phyloP scores from a whole-genome alignment of 2,797 vertebrate species.

The Limnodromus scolopaceus region DNA sequence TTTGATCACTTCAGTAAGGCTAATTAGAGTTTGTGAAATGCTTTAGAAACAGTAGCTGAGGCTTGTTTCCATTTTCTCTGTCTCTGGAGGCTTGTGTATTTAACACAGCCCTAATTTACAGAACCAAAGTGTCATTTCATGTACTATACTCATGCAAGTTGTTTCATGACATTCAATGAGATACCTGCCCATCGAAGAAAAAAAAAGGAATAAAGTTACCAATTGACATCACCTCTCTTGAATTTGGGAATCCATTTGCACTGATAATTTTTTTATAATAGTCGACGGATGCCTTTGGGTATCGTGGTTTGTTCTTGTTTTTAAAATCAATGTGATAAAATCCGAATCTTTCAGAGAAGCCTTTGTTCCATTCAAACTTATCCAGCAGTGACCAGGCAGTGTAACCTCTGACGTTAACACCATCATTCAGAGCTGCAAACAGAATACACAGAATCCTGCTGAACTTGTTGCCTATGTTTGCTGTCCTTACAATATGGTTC shows the following conservation, averaged over 20 bases:
- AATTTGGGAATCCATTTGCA: constrained; percentile 91
- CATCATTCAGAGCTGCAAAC: constrained; percentile 89
- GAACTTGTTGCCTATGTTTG: background rate
- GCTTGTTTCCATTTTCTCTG: background rate
- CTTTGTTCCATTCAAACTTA: constrained; percentile 96
- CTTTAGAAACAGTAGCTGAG: background rate
- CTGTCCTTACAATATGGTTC: background rate
- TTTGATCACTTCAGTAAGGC: background rate
- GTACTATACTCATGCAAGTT: background rate
- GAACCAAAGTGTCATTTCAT: background rate
- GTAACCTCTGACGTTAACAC: constrained; percentile 90
- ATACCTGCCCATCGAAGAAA: background rate
- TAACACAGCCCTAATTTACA: background rate
- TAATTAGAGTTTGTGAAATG: background rate
- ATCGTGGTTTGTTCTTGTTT: constrained; percentile 89
- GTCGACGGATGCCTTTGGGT: constrained; percentile 91
- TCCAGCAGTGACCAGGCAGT: constrained; percentile 95
- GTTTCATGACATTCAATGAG: background rate
- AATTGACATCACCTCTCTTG: constrained; percentile 82
- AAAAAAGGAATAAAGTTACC: background rate
- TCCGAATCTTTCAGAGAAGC: constrained; percentile 91
- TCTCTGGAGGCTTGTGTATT: background rate
- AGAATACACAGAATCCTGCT: background rate
- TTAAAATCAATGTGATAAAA: constrained; percentile 91
- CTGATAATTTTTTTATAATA: constrained; percentile 90